Conservation (phyloP, 23 tunicate genomes). For the Diplosoma virens region DNA sequence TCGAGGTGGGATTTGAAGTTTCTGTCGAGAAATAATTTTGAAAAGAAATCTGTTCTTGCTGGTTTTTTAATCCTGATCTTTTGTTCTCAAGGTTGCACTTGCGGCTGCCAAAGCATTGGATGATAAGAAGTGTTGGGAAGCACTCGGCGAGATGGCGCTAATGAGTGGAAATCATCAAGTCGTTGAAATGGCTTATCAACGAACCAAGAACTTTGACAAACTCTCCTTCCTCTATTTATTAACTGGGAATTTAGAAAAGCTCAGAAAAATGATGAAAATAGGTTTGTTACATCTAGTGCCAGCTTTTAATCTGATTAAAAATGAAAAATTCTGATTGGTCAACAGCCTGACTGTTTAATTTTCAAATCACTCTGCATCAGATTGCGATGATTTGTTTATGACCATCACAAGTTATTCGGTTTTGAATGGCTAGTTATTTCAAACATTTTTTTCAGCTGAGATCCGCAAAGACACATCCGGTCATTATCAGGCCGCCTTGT, state of each 20-base stretch:
- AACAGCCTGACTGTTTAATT: no score
- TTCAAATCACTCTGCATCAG: no score
- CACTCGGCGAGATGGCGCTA: conserved; percentile 94
- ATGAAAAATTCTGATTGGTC: no score
- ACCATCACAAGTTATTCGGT: no score
- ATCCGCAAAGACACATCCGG: conserved; percentile 94
- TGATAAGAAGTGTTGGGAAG: conserved; percentile 97
- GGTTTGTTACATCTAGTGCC: conserved; percentile 47
- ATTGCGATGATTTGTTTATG: no score
- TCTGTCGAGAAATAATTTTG: background rate
- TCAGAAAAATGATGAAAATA: conserved; percentile 98
- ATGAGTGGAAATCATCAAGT: conserved; percentile 90
- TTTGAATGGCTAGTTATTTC: background rate
- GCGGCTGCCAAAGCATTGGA: conserved; percentile 94
- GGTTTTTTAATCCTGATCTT: no score
- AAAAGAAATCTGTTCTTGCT: background rate
- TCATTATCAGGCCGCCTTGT: conserved; percentile 90
- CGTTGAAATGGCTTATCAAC: conserved; percentile 91
- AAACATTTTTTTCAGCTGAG: conserved; percentile 54
- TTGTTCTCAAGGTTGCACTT: conserved; percentile 67
- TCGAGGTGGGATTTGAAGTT: conserved; percentile 52
- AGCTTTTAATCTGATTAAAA: no score
- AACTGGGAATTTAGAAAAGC: conserved; percentile 91
- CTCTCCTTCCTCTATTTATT: conserved; percentile 87
- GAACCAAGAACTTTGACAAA: conserved; percentile 97